Evolutionary conservation across 2,888 invertebrate genomes (phyloP).

Genomic region (Perithous albicinctus): DNA sequence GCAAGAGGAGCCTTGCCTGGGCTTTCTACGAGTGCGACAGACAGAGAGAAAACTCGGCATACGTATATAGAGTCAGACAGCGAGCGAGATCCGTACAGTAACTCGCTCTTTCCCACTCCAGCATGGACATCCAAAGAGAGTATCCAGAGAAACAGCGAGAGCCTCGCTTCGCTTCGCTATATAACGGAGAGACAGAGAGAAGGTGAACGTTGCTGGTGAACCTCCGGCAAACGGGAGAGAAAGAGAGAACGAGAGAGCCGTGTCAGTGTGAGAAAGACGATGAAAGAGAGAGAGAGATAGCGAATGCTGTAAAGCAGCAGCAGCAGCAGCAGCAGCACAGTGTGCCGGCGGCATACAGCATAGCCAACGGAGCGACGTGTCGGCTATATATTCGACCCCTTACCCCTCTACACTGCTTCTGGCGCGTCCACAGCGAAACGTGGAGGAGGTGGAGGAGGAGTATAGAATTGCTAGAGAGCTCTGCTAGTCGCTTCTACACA

Average conservation of each 20-base stretch:
- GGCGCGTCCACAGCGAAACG: conserved; percentile 60
- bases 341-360: conserved; percentile 75
- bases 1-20: conserved; percentile 9
- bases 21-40: neutral
- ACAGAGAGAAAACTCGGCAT: neutral
- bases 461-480: conserved; percentile 36
- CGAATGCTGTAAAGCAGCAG: conserved; percentile 46
- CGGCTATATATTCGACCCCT: conserved; percentile 74
- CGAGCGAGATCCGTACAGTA: conserved; percentile 30
- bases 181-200: conserved; percentile 31
- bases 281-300: conserved; percentile 67
- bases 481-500: conserved; percentile 24
- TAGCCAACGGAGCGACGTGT: conserved; percentile 80
- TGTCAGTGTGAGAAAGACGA: conserved; percentile 56
- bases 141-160: conserved; percentile 72
- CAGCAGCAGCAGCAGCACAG: conserved; percentile 71
- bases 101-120: conserved; percentile 49
- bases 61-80: conserved; percentile 26
- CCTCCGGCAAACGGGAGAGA: conserved; percentile 35
- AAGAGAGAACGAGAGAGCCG: no score
- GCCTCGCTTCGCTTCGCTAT: conserved; percentile 36
- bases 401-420: conserved; percentile 72
- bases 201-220: conserved; percentile 1
- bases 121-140: conserved; percentile 56
- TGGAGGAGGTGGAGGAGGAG: conserved; percentile 46